phyloP scores from a whole-genome alignment of 2,797 vertebrate genomes.

The Lates japonicus region DNA sequence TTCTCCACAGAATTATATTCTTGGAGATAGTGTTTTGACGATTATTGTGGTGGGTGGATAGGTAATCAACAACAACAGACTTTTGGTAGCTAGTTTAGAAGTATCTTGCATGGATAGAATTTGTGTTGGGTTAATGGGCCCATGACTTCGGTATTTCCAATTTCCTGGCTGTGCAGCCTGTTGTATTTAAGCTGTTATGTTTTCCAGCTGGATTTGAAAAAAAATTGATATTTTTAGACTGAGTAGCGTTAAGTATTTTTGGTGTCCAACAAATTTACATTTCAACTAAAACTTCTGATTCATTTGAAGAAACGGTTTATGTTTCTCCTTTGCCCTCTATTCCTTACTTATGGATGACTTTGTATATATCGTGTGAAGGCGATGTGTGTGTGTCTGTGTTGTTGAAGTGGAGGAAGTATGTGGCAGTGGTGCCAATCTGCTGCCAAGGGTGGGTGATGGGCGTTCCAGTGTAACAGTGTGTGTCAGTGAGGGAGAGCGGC shows the following conservation, averaged over 20 bases:
- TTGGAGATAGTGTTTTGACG: not conserved
- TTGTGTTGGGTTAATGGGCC: not conserved
- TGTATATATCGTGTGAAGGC: slow-evolving; percentile 2
- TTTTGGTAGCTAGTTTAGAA: not conserved
- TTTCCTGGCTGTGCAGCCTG: not conserved
- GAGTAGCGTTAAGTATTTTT: not conserved
- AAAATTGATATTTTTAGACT: not conserved
- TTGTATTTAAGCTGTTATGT: not conserved
- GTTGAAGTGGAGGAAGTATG: slow-evolving; percentile 15
- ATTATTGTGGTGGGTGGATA: not conserved
- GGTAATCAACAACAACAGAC: not conserved
- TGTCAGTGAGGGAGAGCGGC: slow-evolving; percentile 74
- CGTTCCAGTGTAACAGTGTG: slow-evolving; percentile 68
- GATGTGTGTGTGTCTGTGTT: not conserved
- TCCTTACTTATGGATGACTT: slow-evolving; percentile 25
- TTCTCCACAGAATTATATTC: not conserved
- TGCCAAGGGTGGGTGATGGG: slow-evolving; percentile 67
- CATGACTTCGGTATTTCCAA: not conserved
- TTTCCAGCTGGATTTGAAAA: not conserved
- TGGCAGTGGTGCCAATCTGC: slow-evolving; percentile 68
- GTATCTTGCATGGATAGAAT: not conserved
- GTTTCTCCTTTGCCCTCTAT: slow-evolving; percentile 9
- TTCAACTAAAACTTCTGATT: not conserved
- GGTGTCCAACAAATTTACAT: not conserved
- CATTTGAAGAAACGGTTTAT: slow-evolving; percentile 8